phyloP scores from a whole-genome alignment of 1,140 invertebrate genomes.

The Anoplophora glabripennis region DNA sequence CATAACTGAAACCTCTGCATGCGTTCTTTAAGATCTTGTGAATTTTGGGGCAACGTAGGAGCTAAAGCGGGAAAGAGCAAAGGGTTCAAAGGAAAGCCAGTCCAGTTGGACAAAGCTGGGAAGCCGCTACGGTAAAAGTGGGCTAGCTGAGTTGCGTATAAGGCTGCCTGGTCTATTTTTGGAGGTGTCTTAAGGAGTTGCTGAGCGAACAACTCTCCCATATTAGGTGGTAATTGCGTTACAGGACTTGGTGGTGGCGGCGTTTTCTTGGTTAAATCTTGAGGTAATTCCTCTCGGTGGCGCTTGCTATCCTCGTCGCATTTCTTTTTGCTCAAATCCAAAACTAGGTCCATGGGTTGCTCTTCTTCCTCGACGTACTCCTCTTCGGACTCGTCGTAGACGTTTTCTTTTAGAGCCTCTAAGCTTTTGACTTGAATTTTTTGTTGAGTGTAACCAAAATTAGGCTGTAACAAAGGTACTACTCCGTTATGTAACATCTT shows the following conservation, averaged over 20 bases:
- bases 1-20: constrained; percentile 64
- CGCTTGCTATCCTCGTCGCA: constrained; percentile 20
- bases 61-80: constrained; percentile 53
- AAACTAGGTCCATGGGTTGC: constrained; percentile 71
- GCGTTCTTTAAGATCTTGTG: constrained; percentile 61
- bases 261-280: constrained; percentile 50
- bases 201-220: constrained; percentile 56
- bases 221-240: constrained; percentile 46
- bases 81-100: constrained; percentile 53
- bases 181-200: constrained; percentile 60
- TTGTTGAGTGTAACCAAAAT: constrained; percentile 24
- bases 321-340: constrained; percentile 85
- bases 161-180: constrained; percentile 55
- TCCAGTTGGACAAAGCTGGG: constrained; percentile 49
- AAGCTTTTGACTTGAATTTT: constrained; percentile 64
- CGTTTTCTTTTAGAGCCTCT: constrained; percentile 57
- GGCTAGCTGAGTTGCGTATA: constrained; percentile 56
- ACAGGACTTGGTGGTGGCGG: constrained; percentile 20
- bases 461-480: constrained; percentile 24
- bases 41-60: constrained; percentile 56
- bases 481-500: constrained; percentile 17
- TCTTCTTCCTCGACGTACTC: constrained; percentile 52
- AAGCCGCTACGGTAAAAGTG: constrained; percentile 50
- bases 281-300: constrained; percentile 48
- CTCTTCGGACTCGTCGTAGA: constrained; percentile 48